Evolutionary conservation across 2,797 vertebrate genomes (phyloP), one percentile per base, ranked within the genome.

Genomic region (Fringilla coelebs): DNA sequence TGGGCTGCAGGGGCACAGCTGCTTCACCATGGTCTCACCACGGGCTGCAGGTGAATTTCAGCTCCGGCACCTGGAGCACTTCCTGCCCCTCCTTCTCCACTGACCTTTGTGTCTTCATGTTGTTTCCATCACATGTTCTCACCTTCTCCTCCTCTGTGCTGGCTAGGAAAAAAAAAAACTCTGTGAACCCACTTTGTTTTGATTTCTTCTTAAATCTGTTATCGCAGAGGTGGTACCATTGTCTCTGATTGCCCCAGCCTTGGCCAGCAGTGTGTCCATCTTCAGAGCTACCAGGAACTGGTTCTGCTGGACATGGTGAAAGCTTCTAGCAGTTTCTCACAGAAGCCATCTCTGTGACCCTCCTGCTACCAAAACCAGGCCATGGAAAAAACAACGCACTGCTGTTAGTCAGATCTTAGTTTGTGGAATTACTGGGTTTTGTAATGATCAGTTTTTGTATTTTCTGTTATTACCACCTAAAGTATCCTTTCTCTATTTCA

Each of bases 41-140:
- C 0, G 0, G 17, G 29, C 72, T 26, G 22, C 22, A 40, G 29
- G 16, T 17, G 17, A 49, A 61, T 26, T 5, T 26, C 1, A 0
- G 13, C 22, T 49, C 34, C 1, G 0, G 34, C 0, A 0, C 22
- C 29, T 20, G 34, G 22, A 26, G 55, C 43, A 60, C 5, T 17
- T 60, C 28, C 72, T 60, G 4, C 21, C 34, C 21, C 29, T 32
- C 45, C 45, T 61, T 21, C 22, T n/a, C 4, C 34, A 17, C 29
- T 49, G 34, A 21, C 29, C 34, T 17, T 40, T 10, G 45, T 17
- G 34, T n/a, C 28, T 15, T 13, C 2, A 2, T 6, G 21, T 9
- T 61, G 17, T 26, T 32, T 75, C 6, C 45, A 4, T 49, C 8
- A 40, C 29, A 26, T 7, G 3, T 61, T 40, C 29, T 61, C 34